Conservation (phyloP, 2,113 vertebrate species). For the Cheirogaleus medius region DNA sequence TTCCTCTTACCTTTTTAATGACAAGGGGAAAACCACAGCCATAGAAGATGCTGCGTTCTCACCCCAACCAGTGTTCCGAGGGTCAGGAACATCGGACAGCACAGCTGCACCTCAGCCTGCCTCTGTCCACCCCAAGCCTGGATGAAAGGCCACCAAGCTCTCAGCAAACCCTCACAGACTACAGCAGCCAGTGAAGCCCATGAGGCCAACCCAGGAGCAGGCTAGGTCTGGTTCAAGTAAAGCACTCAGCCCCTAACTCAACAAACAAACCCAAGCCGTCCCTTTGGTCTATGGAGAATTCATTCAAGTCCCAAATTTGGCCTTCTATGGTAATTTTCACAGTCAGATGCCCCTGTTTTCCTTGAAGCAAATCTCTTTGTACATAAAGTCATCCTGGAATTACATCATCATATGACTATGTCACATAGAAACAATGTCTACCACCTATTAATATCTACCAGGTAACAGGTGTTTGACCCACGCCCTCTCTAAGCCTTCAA, state of each 20-base stretch:
- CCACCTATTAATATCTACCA: background rate
- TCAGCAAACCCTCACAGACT: background rate
- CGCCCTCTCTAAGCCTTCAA: background rate
- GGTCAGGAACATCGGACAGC: background rate
- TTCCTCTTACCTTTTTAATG: background rate
- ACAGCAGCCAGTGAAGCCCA: background rate
- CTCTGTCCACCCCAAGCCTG: background rate
- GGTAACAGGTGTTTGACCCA: background rate
- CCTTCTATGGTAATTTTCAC: background rate
- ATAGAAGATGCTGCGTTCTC: background rate
- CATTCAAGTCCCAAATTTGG: background rate
- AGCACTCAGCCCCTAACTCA: background rate
- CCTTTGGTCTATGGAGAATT: background rate
- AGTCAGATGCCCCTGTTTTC: background rate
- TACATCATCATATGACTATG: background rate
- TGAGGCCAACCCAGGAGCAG: background rate
- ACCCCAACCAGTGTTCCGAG: background rate
- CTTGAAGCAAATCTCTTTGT: background rate
- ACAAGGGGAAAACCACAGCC: background rate
- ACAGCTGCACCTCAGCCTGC: background rate
- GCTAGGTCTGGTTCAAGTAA: background rate
- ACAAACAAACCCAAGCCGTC: too few relatives aligned
- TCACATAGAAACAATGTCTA: background rate
- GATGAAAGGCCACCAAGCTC: accelerated
- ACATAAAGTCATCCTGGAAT: background rate